Evolutionary conservation across 2,888 invertebrate genomes (phyloP).

Genomic region (Antitype chi): DNA sequence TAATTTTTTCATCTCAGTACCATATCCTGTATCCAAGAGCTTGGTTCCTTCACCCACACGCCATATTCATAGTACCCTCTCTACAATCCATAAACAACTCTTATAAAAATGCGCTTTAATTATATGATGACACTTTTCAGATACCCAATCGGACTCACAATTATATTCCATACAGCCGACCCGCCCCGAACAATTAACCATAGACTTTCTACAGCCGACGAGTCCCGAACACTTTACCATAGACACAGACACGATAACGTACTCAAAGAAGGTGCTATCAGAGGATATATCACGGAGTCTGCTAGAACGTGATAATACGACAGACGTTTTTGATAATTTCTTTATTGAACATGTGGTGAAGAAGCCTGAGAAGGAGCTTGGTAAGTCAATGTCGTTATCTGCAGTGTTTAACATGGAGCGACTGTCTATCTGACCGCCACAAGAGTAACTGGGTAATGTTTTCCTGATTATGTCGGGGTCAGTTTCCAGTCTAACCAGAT

Average conservation of each 20-base stretch:
- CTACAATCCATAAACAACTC: no score
- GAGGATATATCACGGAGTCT: slow-evolving; percentile 49
- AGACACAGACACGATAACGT: slow-evolving; percentile 34
- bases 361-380: slow-evolving; percentile 14
- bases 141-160: neutral
- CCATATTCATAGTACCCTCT: no score
- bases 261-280: slow-evolving; percentile 47
- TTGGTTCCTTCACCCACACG: no score
- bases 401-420: no score
- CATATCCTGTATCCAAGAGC: no score
- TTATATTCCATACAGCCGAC: neutral
- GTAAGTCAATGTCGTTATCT: neutral
- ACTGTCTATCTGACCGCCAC: no score
- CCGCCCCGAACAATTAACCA: neutral
- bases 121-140: neutral
- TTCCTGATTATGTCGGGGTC: no score
- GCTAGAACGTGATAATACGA: neutral
- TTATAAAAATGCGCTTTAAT: neutral
- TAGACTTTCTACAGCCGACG: slow-evolving; percentile 2
- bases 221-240: neutral
- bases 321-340: slow-evolving; percentile 32
- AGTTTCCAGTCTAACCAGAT: no score
- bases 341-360: slow-evolving; percentile 39
- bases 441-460: no score
- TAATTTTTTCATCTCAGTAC: no score